These are phyloP conservation scores for Cairina moschata DNA, from an alignment of 2,113 vertebrate species.

Conservation along the genomic window DNA sequence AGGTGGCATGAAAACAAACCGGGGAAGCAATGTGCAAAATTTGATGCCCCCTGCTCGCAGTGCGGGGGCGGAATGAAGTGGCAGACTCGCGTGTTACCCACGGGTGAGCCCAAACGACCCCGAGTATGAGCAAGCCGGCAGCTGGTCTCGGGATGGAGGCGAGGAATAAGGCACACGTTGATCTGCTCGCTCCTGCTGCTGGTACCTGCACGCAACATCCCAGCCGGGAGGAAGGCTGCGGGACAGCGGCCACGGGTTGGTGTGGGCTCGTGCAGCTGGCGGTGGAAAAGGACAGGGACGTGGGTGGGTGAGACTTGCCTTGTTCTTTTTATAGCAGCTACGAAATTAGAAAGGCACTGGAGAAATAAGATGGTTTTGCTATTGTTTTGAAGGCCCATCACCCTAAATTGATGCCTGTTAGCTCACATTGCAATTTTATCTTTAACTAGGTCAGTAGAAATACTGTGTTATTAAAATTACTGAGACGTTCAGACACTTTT, in stretches of 20 bases:
- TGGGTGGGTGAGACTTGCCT: not conserved
- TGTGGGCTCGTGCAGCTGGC: not conserved
- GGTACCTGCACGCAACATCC: fast-evolving
- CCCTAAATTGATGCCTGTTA: not conserved
- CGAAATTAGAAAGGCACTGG: not conserved
- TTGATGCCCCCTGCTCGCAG: not conserved
- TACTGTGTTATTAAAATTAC: not conserved
- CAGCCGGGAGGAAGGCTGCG: fast-evolving
- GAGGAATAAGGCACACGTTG: not conserved
- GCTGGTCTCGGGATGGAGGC: too few relatives aligned
- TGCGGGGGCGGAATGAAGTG: not conserved
- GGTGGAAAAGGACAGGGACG: not conserved
- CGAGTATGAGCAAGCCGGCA: not conserved
- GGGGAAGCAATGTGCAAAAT: fast-evolving
- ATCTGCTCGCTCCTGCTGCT: not conserved
- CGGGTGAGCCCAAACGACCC: not conserved
- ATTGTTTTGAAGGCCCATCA: not conserved
- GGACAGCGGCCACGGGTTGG: not conserved
- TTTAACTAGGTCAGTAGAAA: not conserved
- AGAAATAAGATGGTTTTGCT: not conserved
- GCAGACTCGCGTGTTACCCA: not conserved
- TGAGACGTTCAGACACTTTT: not conserved
- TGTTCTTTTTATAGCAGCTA: not conserved
- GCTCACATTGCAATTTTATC: not conserved
- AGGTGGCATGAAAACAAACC: not conserved